These are phyloP conservation scores for Oenanthe melanoleuca DNA, from an alignment of 2,113 vertebrate species.

Conservation along the genomic window DNA sequence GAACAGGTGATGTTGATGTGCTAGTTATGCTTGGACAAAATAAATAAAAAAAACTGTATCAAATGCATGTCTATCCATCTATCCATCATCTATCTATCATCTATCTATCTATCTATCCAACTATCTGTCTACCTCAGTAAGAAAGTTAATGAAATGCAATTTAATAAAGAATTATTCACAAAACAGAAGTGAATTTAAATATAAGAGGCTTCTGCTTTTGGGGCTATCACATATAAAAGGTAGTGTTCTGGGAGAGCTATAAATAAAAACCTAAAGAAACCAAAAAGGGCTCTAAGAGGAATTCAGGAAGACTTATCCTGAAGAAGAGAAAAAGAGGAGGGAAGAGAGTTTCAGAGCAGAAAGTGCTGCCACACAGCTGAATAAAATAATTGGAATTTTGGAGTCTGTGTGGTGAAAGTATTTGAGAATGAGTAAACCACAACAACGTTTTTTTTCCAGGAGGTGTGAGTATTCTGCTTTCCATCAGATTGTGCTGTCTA, in stretches of 20 bases:
- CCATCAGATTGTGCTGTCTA: constrained; percentile 52
- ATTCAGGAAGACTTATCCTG: constrained; percentile 11
- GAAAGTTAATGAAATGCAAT: not conserved
- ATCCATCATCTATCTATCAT: not conserved
- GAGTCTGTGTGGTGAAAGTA: constrained; percentile 13
- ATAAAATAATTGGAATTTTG: constrained; percentile 60
- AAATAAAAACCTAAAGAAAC: not conserved
- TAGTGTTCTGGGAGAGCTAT: constrained; percentile 26
- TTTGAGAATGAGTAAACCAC: constrained; percentile 48
- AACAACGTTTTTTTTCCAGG: not conserved
- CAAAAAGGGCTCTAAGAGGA: constrained; percentile 1
- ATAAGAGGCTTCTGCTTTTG: not conserved
- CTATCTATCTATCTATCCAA: not conserved
- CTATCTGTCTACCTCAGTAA: not conserved
- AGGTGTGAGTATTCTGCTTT: constrained; percentile 10
- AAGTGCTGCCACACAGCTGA: constrained; percentile 45
- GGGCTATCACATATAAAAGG: constrained; percentile 10
- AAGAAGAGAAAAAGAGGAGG: constrained; percentile 23
- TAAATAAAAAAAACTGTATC: not conserved
- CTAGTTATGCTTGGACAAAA: not conserved
- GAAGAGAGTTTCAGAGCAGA: not conserved
- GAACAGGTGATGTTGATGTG: not conserved
- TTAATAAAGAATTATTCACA: constrained; percentile 5
- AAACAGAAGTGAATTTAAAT: not conserved
- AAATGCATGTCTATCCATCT: not conserved